Percentiles rank a stretch among this genome's conserved stretches.
These are phyloP conservation scores for Cryptotis parvus DNA, from an alignment of 2,113 vertebrate species.

Conservation along the genomic window DNA sequence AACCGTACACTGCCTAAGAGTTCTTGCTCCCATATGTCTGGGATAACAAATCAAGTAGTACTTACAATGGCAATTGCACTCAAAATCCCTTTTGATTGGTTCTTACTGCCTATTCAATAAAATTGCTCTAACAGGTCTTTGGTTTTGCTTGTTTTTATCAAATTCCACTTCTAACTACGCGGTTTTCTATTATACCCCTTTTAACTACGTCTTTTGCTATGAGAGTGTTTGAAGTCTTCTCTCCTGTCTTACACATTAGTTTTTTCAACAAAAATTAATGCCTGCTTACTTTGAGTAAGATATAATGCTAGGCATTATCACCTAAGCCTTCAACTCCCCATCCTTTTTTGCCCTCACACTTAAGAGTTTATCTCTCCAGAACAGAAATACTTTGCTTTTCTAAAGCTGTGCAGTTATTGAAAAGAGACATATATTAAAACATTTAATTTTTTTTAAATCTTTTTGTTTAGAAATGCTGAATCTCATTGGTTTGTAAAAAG, in stretches of 20 bases:
- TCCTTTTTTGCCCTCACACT: neutral
- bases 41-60: neutral
- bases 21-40: neutral
- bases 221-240: constrained; percentile 21
- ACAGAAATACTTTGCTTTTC: constrained; percentile 60
- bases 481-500: constrained; percentile 23
- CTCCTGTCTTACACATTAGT: neutral
- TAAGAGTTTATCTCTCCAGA: constrained; percentile 58
- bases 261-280: neutral
- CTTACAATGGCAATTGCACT: neutral
- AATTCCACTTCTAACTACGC: neutral
- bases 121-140: neutral
- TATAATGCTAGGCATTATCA: neutral
- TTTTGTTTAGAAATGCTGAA: constrained; percentile 55
- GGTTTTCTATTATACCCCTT: neutral
- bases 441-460: neutral
- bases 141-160: neutral
- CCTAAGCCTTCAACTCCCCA: neutral
- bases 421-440: constrained; percentile 55
- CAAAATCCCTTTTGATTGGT: constrained; percentile 3
- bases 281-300: neutral
- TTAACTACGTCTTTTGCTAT: neutral
- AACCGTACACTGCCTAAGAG: neutral
- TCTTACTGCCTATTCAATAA: neutral
- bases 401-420: constrained; percentile 39